Evolutionary conservation across 2,888 invertebrate species (phyloP), one percentile per base, ranked within the genome.

Genomic region (Mystacides longicornis): DNA sequence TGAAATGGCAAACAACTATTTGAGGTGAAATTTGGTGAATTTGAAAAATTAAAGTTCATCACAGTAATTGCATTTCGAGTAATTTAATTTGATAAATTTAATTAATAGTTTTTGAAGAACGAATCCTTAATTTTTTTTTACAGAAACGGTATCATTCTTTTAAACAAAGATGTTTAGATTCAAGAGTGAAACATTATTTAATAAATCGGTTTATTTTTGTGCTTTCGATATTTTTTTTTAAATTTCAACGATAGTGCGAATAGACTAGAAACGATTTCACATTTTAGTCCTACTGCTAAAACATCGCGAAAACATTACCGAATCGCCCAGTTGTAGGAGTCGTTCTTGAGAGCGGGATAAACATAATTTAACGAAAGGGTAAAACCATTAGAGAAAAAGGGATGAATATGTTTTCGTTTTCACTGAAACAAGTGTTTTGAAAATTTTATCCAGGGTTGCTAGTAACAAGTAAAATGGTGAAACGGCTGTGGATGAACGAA

Each of bases 401-500:
- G 46, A 46, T 19, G 21, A 3, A 46, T 18, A 3, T 14, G 14
- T 14, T 3, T 3, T 5, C 3, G 4, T 37, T 4, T 37, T 11
- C 5, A n/a, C 37, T 37, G 14, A 14, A n/a, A 37, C 14, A 37
- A 37, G n/a, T 37, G 37, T 37, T 37, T 37, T 37, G 31, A 43
- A 27, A 3, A 27, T 18, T 52, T 27, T 33, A 23, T 52, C 51
- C 27, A 23, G 22, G 19, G 19, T 23, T 43, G 23, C 43, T 23
- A 22, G 23, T 14, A 45, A 47, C 23, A 18, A 42, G 27, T 11
- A 54, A 54, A 54, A 49, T 23, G 43, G 54, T 46, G 49, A 49
- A 49, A 23, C 43, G 16, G 16, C 4, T n/a, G 18, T 54, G 37
- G 9, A 31, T 7, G 31, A 16, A 22, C 19, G n/a, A 23, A 21